Evolutionary conservation across 2,888 invertebrate species (phyloP), one percentile per base, ranked within the genome.

Genomic region (Masnerella sp.): DNA sequence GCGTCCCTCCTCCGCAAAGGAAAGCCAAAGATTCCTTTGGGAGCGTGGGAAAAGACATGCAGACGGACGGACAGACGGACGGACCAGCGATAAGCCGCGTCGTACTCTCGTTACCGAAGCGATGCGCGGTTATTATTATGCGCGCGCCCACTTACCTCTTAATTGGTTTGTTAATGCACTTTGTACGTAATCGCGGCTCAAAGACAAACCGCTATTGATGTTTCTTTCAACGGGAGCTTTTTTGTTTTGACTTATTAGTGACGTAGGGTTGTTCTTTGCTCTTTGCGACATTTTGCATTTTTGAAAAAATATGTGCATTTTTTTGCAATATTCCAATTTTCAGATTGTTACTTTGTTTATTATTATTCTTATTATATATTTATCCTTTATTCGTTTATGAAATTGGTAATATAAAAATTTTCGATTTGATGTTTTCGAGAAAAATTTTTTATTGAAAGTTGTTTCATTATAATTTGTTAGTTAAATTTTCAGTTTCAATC

Each of bases 21-120:
- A 70, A 68, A 75, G 75, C 67, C 47, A 40, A 51, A 40, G 58
- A 75, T 75, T 75, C 75, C 75, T 67, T 15, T 52, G 56, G 43
- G 64, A 75, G 71, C 75, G 75, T 75, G 75, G 75, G 75, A 75
- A 75, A 70, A 73, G 54, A 56, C 38, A 32, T 30, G 42, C 56
- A 49, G 56, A 67, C 51, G 22, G 36, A 49, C 58, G 15, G 30
- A 47, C 18, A 12, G 20, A 54, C 54, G 2, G 67, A 42, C 67
- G 25, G 45, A 61, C 65, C 47, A 56, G 70, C 32, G 61, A 72
- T 59, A 67, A 61, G 40, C 65, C 47, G 32, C 73, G 58, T 40
- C 59, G 51, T 59, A 58, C 51, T 64, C 74, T 64, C 30, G 51
- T 61, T 67, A 56, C 72, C 54, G 65, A 69, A 59, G 69, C 69